Evolutionary conservation across 64 coral and sea anemone genomes (phyloP), one percentile per base, ranked within the genome.

Genomic region (Stylophora pistillata): DNA sequence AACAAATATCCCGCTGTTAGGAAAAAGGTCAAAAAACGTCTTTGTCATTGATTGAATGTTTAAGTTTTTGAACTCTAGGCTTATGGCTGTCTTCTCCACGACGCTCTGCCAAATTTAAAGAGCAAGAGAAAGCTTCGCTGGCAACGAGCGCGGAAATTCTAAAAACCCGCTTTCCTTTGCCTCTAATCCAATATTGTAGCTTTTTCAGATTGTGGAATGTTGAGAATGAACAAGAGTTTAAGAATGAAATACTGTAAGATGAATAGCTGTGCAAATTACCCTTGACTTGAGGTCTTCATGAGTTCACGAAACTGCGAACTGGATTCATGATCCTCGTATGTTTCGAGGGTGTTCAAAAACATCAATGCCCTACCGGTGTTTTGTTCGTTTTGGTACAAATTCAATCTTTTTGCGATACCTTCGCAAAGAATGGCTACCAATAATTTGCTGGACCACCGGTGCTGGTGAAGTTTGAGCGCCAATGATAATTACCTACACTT

Each of bases 1-100:
- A 84, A 84, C 80, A 84, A 84, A 84, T 63, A 84, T 65, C 80
- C 80, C 80, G 80, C 80, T 84, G 80, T 64, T 65, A 66, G 62
- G 59, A 53, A 69, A 84, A 84, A 34, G 80, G 64, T 63, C 64
- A 84, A 82, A 82, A 84, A 53, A 84, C 60, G 29, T 69, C 62
- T 84, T 84, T 84, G 80, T 84, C 69, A 53, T 66, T 55, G 59
- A 68, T 84, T 84, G 29, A 66, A 66, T 70, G 34, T 64, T 69
- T 68, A 84, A 64, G 80, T 70, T 64, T 78, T 70, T 13, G 77
- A 79, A 28, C 10, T 55, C n/a, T 13, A 17, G 52, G 56, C 53
- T 16, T 5, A 25, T 37, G 53, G 18, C 37, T 7, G 37, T 47
- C 66, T 23, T 4, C 26, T 17, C 66, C 10, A 27, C 23, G 66